These are phyloP conservation scores for Coptodon rendalli DNA, from an alignment of 2,113 vertebrate genomes.

Conservation along the genomic window DNA sequence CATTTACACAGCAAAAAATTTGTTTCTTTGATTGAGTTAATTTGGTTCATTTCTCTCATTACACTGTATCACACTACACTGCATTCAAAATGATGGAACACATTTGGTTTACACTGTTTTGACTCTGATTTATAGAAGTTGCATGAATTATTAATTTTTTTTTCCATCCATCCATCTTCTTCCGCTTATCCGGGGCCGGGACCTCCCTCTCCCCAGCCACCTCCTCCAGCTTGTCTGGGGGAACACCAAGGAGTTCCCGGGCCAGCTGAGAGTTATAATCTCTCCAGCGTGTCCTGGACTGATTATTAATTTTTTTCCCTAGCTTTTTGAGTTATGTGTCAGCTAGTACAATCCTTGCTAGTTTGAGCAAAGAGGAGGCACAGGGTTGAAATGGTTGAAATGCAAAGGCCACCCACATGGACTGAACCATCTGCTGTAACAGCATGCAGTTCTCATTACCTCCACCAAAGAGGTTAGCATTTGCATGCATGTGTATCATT, in stretches of 20 bases:
- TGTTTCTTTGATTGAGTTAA: neutral
- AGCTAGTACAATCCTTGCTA: neutral
- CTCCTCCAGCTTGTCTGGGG: neutral
- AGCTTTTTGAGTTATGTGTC: neutral
- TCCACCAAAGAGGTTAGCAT: neutral
- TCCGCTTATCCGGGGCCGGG: fast-evolving
- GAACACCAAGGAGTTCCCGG: neutral
- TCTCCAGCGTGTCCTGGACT: neutral
- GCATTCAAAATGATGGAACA: neutral
- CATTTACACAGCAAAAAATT: neutral
- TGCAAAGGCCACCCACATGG: neutral
- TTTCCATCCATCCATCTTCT: neutral
- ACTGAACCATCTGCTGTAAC: neutral
- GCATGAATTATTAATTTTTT: neutral
- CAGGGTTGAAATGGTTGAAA: neutral
- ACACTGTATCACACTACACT: neutral
- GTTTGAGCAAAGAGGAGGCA: neutral
- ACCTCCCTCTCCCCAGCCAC: neutral
- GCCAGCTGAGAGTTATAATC: neutral
- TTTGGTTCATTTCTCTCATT: neutral
- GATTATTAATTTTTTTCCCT: neutral
- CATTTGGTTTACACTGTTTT: neutral
- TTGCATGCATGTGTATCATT: neutral
- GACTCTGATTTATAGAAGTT: neutral
- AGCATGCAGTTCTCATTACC: neutral